These are phyloP conservation scores for Caenorhabditis doughertyi DNA, from an alignment of 2,888 invertebrate genomes.

Conservation along the genomic window DNA sequence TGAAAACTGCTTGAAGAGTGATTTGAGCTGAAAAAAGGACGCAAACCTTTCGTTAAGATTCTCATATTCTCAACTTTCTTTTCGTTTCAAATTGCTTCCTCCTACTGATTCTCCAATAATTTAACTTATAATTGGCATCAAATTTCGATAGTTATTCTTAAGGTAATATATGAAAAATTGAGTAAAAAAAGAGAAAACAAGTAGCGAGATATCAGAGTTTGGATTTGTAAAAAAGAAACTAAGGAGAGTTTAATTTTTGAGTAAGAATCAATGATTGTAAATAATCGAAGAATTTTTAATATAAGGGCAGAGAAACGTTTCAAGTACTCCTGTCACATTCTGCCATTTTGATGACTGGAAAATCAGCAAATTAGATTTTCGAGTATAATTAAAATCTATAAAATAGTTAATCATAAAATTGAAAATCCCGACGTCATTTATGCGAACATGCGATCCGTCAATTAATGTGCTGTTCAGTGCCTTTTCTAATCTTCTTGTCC, in stretches of 20 bases:
- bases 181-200: not conserved
- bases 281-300: too few species aligned
- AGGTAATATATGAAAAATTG: not conserved
- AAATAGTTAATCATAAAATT: slow-evolving; percentile 2
- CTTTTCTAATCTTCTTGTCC: slow-evolving; percentile 15
- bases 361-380: not conserved
- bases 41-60: not conserved
- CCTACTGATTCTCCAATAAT: slow-evolving; percentile 8
- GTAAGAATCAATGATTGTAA: too few species aligned
- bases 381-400: not conserved
- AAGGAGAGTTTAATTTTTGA: too few species aligned
- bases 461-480: slow-evolving; percentile 11
- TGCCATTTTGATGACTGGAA: too few species aligned
- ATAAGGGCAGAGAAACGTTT: too few species aligned
- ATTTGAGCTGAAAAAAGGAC: slow-evolving; percentile 20
- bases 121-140: slow-evolving; percentile 47
- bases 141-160: not conserved
- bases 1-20: too few species aligned
- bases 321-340: too few species aligned
- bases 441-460: slow-evolving; percentile 21
- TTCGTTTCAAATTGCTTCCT: slow-evolving; percentile 36
- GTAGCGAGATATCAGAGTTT: too few species aligned
- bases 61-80: slow-evolving; percentile 24
- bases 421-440: slow-evolving; percentile 12
- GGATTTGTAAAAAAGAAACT: too few species aligned